Percentiles rank a stretch among this genome's conserved stretches.
phyloP scores from a whole-genome alignment of 2,113 vertebrate species.

The Bubo bubo region DNA sequence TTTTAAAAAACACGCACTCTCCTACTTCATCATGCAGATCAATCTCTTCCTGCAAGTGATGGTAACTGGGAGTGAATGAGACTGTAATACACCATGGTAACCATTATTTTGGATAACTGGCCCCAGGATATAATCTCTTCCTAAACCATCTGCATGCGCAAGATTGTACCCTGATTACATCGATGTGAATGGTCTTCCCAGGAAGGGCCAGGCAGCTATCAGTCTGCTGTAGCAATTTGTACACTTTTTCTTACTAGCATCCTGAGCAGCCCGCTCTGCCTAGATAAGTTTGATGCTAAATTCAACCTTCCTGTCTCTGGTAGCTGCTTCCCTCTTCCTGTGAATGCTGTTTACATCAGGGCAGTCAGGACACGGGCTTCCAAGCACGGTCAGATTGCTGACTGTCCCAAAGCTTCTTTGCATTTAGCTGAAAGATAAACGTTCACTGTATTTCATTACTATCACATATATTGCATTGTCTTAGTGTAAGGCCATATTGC shows the following conservation, averaged over 20 bases:
- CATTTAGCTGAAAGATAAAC: background rate
- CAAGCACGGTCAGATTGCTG: background rate
- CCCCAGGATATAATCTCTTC: background rate
- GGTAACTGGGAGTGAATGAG: background rate
- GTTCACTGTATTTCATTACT: background rate
- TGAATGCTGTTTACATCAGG: background rate
- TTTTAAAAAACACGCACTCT: background rate
- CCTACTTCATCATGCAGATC: background rate
- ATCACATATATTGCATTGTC: background rate
- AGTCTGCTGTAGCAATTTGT: background rate
- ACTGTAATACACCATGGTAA: background rate
- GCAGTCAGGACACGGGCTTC: background rate
- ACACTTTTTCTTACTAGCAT: background rate
- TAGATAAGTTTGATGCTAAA: slow-evolving; percentile 52
- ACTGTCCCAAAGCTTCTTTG: background rate
- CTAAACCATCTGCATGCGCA: background rate
- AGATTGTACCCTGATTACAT: background rate
- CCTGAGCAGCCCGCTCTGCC: slow-evolving; percentile 16
- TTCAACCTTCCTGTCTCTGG: slow-evolving; percentile 55
- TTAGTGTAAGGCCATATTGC: background rate
- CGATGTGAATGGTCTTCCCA: background rate
- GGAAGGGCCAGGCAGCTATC: background rate
- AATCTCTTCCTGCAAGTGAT: background rate
- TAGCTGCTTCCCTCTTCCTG: slow-evolving; percentile 37
- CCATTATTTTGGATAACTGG: background rate